phyloP scores from a whole-genome alignment of 2,888 invertebrate species.

The Hoplodrina blanda region DNA sequence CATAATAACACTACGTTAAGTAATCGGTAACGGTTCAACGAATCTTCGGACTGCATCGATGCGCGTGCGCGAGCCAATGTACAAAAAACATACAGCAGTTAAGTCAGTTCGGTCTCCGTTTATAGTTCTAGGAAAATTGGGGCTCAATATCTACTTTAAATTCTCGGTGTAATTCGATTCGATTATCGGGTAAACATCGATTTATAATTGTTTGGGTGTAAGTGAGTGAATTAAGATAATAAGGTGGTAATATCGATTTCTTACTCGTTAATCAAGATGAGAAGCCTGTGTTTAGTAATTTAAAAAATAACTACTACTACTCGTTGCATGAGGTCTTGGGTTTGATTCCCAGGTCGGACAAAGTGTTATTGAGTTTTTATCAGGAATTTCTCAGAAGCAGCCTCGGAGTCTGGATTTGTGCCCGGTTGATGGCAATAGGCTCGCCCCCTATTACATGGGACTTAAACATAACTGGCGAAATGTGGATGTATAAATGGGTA shows the following conservation, averaged over 20 bases:
- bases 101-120: slow-evolving; percentile 8
- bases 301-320: no score
- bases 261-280: not conserved
- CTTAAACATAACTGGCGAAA: no score
- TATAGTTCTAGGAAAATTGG: slow-evolving; percentile 47
- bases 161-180: slow-evolving; percentile 37
- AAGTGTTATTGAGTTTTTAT: no score
- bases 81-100: slow-evolving; percentile 31
- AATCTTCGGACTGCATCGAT: slow-evolving; percentile 31
- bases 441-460: no score
- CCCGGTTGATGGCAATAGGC: no score
- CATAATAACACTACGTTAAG: slow-evolving; percentile 43
- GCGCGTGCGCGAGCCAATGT: slow-evolving; percentile 14
- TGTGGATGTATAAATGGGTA: no score
- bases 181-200: slow-evolving; percentile 32
- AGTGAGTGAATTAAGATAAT: slow-evolving; percentile 4
- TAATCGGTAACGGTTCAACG: slow-evolving; percentile 49
- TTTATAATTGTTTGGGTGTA: slow-evolving; percentile 23
- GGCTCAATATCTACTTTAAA: slow-evolving; percentile 37
- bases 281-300: not conserved
- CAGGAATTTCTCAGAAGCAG: no score
- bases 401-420: no score
- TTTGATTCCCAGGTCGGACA: no score
- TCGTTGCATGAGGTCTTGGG: no score
- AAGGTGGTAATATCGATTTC: slow-evolving; percentile 4